A percentile compares a stretch with the other conserved stretches of the same genome.
Evolutionary conservation across 2,888 invertebrate species (phyloP).

Genomic region (Gryllus longicercus): DNA sequence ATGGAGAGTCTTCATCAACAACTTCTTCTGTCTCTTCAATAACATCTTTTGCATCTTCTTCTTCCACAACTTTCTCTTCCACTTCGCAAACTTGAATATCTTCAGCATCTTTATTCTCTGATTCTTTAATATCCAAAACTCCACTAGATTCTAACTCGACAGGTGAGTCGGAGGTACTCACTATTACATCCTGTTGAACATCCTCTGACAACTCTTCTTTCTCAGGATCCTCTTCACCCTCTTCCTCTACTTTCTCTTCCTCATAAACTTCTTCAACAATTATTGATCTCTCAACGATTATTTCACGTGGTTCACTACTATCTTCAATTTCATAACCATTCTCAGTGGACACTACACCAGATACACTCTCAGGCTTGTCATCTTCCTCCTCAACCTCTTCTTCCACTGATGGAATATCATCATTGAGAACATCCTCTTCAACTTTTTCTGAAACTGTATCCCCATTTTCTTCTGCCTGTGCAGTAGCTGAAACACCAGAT

Average conservation of each 20-base stretch:
- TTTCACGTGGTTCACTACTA: neutral
- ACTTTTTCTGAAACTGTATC: neutral
- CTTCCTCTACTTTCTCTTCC: slow-evolving; percentile 28
- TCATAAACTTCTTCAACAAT: slow-evolving; percentile 33
- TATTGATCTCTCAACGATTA: neutral
- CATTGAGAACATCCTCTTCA: neutral
- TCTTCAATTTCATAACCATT: slow-evolving; percentile 12
- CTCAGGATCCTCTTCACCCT: slow-evolving; percentile 26
- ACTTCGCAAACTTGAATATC: neutral
- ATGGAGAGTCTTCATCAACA: too few species aligned
- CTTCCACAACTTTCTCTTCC: neutral
- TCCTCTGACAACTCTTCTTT: slow-evolving; percentile 39
- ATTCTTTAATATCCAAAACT: neutral
- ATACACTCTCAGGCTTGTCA: neutral
- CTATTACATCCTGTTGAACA: slow-evolving; percentile 37
- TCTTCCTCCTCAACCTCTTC: slow-evolving; percentile 34
- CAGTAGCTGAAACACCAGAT: too few species aligned
- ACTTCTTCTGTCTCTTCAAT: too few species aligned
- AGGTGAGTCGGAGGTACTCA: too few species aligned
- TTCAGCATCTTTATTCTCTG: neutral
- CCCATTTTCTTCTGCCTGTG: too few species aligned
- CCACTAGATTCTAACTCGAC: too few species aligned
- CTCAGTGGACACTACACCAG: slow-evolving; percentile 19
- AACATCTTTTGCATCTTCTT: neutral
- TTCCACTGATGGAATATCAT: slow-evolving; percentile 2